phyloP scores from a whole-genome alignment of 2,888 invertebrate species.

The Schrankia costaestrigalis region DNA sequence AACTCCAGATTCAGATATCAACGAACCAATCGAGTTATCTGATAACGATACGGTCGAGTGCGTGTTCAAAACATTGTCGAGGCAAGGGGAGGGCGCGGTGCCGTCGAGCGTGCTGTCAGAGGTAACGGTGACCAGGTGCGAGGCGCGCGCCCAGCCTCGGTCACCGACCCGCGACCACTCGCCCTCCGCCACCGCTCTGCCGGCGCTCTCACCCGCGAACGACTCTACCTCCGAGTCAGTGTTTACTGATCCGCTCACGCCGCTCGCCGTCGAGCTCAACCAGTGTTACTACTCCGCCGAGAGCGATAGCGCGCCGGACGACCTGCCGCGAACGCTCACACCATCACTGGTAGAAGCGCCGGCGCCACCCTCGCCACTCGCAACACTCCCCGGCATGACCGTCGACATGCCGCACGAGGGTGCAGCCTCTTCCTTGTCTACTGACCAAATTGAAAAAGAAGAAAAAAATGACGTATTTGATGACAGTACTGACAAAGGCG shows the following conservation, averaged over 20 bases:
- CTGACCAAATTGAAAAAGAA: conserved; percentile 60
- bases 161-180: conserved; percentile 72
- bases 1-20: conserved; percentile 75
- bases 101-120: conserved; percentile 61
- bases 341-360: conserved; percentile 39
- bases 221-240: conserved; percentile 86
- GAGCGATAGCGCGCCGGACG: conserved; percentile 74
- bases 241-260: conserved; percentile 86
- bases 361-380: too few relatives aligned
- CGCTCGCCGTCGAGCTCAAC: conserved; percentile 83
- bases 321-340: conserved; percentile 54
- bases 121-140: conserved; percentile 74
- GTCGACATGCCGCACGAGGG: conserved; percentile 65
- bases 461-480: conserved; percentile 62
- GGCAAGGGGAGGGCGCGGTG: conserved; percentile 52
- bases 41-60: conserved; percentile 76
- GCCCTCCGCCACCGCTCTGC: conserved; percentile 44
- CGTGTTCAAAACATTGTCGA: conserved; percentile 57
- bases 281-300: conserved; percentile 83
- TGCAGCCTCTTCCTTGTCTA: conserved; percentile 54
- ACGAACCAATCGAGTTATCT: conserved; percentile 65
- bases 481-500: conserved; percentile 63
- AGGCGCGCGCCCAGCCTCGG: conserved; percentile 51
- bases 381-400: conserved; percentile 22
- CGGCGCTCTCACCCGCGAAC: conserved; percentile 68